Evolutionary conservation across 2,888 invertebrate genomes (phyloP).

Genomic region (Drosophila seclusa): DNA sequence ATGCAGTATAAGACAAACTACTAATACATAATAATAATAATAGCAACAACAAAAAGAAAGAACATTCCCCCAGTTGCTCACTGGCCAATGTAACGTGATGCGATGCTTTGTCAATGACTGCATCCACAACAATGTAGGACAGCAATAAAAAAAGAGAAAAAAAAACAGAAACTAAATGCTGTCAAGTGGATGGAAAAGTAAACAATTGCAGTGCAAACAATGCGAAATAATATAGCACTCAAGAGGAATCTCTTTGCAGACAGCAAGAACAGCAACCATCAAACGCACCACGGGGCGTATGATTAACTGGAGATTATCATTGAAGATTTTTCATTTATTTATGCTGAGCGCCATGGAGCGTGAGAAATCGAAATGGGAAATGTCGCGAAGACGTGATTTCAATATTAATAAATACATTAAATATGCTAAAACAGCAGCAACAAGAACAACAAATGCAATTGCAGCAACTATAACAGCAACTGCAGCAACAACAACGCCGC

Average conservation of each 20-base stretch:
- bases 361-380: constrained; percentile 52
- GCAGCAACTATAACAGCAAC: constrained; percentile 18
- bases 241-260: constrained; percentile 62
- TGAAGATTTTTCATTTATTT: constrained; percentile 16
- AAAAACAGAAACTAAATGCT: constrained; percentile 3
- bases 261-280: constrained; percentile 55
- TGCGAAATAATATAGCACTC: constrained; percentile 77
- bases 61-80: constrained; percentile 27
- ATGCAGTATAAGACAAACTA: constrained; percentile 29
- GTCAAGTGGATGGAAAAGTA: constrained; percentile 32
- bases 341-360: constrained; percentile 39
- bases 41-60: constrained; percentile 7
- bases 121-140: constrained; percentile 31
- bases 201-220: constrained; percentile 65
- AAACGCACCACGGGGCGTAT: constrained; percentile 67
- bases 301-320: constrained; percentile 55
- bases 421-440: constrained; percentile 26
- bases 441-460: constrained; percentile 22
- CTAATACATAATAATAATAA: constrained; percentile 33
- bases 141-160: constrained; percentile 16
- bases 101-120: constrained; percentile 17
- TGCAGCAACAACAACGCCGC: constrained; percentile 55
- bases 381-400: constrained; percentile 54
- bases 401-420: constrained; percentile 55
- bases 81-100: constrained; percentile 36